phyloP scores from a whole-genome alignment of 2,888 invertebrate genomes.

The Xanthorhoe spadicearia region DNA sequence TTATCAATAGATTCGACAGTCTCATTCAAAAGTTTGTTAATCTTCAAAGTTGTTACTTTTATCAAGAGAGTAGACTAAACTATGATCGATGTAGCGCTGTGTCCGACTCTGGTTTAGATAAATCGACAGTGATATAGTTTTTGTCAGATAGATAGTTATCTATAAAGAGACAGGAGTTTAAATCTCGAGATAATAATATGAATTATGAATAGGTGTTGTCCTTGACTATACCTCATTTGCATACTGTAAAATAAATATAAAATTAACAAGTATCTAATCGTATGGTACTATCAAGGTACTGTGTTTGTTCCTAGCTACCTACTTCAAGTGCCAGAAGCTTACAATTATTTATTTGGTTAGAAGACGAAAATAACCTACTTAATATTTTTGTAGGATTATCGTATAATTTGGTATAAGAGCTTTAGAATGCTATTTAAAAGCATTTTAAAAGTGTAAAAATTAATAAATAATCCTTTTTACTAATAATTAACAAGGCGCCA shows the following conservation, averaged over 20 bases:
- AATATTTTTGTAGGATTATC: no score
- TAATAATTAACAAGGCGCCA: no score
- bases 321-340: no score
- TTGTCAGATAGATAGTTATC: conserved; percentile 66
- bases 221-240: neutral
- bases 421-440: no score
- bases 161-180: conserved; percentile 64
- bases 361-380: no score
- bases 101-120: conserved; percentile 64
- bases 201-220: conserved; percentile 12
- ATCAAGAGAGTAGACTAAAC: conserved; percentile 75
- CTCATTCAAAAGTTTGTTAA: conserved; percentile 35
- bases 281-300: no score
- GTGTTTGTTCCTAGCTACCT: no score
- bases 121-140: conserved; percentile 67
- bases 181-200: conserved; percentile 50
- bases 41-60: conserved; percentile 60
- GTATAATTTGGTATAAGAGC: no score
- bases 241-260: neutral
- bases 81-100: conserved; percentile 74
- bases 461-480: no score
- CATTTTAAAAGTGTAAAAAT: no score
- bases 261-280: no score
- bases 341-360: no score
- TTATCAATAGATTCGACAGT: conserved; percentile 40